A percentile compares a stretch with the other conserved stretches of the same genome.
Evolutionary conservation across 2,797 vertebrate species (phyloP).

Genomic region (Oreortyx pictus): DNA sequence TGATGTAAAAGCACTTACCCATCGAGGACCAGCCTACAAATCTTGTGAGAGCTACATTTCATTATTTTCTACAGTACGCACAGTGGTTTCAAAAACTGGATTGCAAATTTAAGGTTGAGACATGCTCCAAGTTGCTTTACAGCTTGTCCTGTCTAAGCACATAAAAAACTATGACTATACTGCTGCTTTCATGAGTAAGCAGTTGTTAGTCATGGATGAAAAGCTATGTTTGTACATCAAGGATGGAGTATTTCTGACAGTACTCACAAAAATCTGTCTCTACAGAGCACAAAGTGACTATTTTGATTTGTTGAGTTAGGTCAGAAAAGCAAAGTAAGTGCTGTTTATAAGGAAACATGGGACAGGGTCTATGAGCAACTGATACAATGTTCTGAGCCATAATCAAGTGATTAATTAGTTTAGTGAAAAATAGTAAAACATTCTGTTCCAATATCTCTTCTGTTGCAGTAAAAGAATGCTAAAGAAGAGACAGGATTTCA

Average conservation of each 20-base stretch:
- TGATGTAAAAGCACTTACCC: background rate
- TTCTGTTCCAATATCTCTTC: background rate
- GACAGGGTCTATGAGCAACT: background rate
- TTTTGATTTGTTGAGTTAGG: background rate
- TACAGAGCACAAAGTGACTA: background rate
- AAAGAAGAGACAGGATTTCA: background rate
- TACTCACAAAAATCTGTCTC: background rate
- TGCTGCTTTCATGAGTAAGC: constrained; percentile 10
- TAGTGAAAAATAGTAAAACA: background rate
- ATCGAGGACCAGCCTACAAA: background rate
- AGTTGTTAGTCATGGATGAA: constrained; percentile 13
- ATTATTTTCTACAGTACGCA: background rate
- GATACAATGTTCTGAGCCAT: background rate
- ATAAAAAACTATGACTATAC: background rate
- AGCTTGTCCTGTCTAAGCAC: background rate
- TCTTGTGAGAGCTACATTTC: background rate
- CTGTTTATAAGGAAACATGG: background rate
- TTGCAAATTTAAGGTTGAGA: background rate
- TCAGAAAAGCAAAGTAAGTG: background rate
- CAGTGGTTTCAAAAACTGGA: background rate
- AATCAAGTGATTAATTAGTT: background rate
- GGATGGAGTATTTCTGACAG: background rate
- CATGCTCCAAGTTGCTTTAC: background rate
- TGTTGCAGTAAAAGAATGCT: background rate
- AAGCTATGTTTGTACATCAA: constrained; percentile 3